phyloP scores from a whole-genome alignment of 2,888 invertebrate species.

The Dolichopus griseipennis region DNA sequence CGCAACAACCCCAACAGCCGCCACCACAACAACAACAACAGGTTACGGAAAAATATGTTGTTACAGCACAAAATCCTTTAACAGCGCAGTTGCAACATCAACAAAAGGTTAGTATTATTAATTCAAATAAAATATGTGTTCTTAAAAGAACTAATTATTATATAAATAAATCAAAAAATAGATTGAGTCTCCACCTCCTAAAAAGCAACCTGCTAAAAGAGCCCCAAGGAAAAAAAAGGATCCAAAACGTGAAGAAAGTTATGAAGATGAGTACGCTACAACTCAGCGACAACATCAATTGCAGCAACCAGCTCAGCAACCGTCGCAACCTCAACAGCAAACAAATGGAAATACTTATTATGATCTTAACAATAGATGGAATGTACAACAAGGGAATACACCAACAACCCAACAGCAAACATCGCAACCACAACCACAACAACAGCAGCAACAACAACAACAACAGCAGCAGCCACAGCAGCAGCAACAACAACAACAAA shows the following conservation, averaged over 20 bases:
- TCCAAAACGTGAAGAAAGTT: slow-evolving; percentile 7
- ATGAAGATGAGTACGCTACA: slow-evolving; percentile 15
- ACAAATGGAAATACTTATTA: slow-evolving; percentile 64
- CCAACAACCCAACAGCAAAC: slow-evolving; percentile 15
- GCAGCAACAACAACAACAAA: slow-evolving; percentile 35
- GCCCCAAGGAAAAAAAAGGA: slow-evolving; percentile 10
- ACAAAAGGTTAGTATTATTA: slow-evolving; percentile 10
- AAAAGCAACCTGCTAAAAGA: slow-evolving; percentile 10
- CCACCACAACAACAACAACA: slow-evolving; percentile 14
- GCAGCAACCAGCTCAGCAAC: slow-evolving; percentile 12
- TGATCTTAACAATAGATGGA: slow-evolving; percentile 77
- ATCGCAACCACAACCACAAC: slow-evolving; percentile 15
- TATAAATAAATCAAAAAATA: background rate
- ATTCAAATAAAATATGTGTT: background rate
- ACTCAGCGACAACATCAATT: slow-evolving; percentile 15
- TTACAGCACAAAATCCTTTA: slow-evolving; percentile 16
- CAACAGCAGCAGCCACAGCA: slow-evolving; percentile 45
- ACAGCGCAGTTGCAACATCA: slow-evolving; percentile 18
- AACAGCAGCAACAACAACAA: slow-evolving; percentile 14
- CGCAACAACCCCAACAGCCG: slow-evolving; percentile 16
- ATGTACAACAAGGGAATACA: slow-evolving; percentile 47
- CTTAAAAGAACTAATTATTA: too few species aligned
- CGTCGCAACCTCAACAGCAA: slow-evolving; percentile 18
- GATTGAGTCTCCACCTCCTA: slow-evolving; percentile 12
- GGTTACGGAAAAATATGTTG: slow-evolving; percentile 17